A percentile compares a stretch with the other conserved stretches of the same genome.
Evolutionary conservation across 2,113 vertebrate genomes (phyloP).

Genomic region (Mirounga angustirostris): DNA sequence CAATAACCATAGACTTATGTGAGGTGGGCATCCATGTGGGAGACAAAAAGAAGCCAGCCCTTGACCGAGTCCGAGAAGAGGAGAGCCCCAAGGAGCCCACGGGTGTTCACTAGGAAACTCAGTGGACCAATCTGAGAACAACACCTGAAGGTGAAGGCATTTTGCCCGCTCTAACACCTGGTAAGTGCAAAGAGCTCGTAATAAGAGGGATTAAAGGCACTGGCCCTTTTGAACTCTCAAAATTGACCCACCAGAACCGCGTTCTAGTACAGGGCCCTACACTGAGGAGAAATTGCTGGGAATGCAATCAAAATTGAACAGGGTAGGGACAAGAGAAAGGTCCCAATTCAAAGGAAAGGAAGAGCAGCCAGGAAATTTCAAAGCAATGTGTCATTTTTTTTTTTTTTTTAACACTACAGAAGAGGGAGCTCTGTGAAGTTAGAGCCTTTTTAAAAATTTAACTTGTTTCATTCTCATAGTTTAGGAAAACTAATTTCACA

Average conservation of each 20-base stretch:
- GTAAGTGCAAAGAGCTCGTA: background rate
- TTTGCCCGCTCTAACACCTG: background rate
- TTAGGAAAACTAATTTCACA: constrained; percentile 43
- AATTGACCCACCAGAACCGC: background rate
- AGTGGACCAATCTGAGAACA: background rate
- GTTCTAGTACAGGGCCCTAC: background rate
- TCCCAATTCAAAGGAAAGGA: background rate
- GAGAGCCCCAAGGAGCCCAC: background rate
- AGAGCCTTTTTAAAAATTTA: background rate
- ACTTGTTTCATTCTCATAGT: background rate
- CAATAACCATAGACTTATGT: background rate
- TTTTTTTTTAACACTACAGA: constrained; percentile 1
- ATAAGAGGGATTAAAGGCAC: background rate
- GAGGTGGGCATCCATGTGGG: background rate
- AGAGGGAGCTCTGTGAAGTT: constrained; percentile 61
- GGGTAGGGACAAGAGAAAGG: background rate
- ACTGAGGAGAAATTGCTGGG: background rate
- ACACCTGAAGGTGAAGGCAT: background rate
- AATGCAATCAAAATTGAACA: background rate
- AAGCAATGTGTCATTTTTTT: background rate
- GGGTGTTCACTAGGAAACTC: background rate
- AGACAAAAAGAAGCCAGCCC: background rate
- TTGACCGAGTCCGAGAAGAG: background rate
- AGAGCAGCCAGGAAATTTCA: background rate
- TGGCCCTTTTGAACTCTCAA: background rate